Conservation (phyloP, 2,797 vertebrate species). For the Lagodon rhomboides region DNA sequence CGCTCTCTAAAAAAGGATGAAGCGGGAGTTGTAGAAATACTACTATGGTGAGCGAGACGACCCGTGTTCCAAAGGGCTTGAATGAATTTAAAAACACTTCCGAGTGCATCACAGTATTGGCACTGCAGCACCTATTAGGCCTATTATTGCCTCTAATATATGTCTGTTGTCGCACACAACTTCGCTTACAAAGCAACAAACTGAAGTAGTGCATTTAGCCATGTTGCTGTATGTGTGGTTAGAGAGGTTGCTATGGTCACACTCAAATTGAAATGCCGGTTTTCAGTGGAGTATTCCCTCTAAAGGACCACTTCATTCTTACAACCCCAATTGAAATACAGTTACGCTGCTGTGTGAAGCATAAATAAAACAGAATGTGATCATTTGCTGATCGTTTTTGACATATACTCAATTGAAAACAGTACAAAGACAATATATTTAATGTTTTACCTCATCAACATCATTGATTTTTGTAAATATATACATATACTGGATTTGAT, state of each 20-base stretch:
- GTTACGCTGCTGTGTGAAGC: too few relatives aligned
- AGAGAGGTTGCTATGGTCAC: neutral
- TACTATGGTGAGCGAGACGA: constrained; percentile 17
- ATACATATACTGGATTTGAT: too few relatives aligned
- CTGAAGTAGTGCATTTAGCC: neutral
- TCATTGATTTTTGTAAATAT: too few relatives aligned
- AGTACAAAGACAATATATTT: too few relatives aligned
- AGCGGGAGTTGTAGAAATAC: constrained; percentile 40
- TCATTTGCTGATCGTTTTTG: too few relatives aligned
- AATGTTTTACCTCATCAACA: too few relatives aligned
- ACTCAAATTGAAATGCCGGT: neutral
- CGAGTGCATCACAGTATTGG: neutral
- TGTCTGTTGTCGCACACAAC: neutral
- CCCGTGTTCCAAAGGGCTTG: neutral
- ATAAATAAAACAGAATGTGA: too few relatives aligned
- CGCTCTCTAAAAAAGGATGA: constrained; percentile 32
- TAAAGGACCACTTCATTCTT: neutral
- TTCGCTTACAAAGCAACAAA: neutral
- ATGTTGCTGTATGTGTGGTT: neutral
- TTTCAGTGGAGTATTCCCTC: neutral
- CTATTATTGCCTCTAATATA: too few relatives aligned
- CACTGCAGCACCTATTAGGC: neutral
- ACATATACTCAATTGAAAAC: too few relatives aligned
- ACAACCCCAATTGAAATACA: too few relatives aligned
- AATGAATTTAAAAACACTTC: constrained; percentile 19